Conservation (phyloP, 2,113 vertebrate genomes). For the Egretta garzetta region DNA sequence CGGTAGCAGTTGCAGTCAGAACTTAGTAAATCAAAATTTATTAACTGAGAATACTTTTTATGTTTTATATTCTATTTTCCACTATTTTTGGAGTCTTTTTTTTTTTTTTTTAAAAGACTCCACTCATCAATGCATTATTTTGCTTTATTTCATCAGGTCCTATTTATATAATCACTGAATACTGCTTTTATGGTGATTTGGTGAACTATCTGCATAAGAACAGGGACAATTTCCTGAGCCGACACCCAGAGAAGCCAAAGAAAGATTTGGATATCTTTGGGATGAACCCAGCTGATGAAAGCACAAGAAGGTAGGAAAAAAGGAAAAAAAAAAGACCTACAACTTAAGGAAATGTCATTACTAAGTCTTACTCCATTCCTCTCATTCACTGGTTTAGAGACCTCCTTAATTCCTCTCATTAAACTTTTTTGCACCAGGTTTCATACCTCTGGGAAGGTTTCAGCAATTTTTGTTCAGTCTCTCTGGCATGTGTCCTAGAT, state of each 20-base stretch:
- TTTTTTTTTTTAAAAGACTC: not conserved
- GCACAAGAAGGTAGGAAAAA: constrained; percentile 87
- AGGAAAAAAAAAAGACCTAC: not conserved
- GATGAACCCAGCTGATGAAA: constrained; percentile 92
- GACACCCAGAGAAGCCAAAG: constrained; percentile 89
- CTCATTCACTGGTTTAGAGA: not conserved
- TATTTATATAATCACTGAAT: constrained; percentile 99
- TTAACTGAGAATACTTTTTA: not conserved
- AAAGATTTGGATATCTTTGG: constrained; percentile 97
- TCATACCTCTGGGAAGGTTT: not conserved
- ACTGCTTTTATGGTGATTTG: constrained; percentile 97
- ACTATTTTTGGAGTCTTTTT: not conserved
- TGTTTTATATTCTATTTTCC: not conserved
- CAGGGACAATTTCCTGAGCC: constrained; percentile 90
- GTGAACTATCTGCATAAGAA: constrained; percentile 99
- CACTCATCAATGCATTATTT: not conserved
- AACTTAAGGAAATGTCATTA: not conserved
- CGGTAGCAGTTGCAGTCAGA: not conserved
- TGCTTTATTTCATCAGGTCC: constrained; percentile 82
- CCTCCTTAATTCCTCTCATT: not conserved
- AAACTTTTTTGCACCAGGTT: not conserved
- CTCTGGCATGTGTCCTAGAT: not conserved
- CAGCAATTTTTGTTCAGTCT: not conserved
- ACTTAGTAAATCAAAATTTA: not conserved
- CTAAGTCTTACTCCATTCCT: not conserved